A percentile compares a stretch with the other conserved stretches of the same genome.
Conservation (phyloP, 2,888 invertebrate species). For the Pseudococcus jackbeardsleyi region DNA sequence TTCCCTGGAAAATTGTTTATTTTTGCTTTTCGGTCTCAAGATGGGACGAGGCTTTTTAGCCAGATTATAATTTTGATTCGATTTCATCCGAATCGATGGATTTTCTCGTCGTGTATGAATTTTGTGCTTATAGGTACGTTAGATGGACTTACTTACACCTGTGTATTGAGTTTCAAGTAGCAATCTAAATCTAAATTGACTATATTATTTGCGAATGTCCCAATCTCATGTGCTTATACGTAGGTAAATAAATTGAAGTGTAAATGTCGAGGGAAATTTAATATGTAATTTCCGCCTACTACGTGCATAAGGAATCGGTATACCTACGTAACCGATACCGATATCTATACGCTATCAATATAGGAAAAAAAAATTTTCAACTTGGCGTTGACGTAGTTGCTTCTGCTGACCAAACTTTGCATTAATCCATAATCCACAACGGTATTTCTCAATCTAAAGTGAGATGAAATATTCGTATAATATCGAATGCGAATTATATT, state of each 20-base stretch:
- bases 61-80: constrained; percentile 2
- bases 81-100: not conserved
- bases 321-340: not conserved
- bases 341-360: too few relatives aligned
- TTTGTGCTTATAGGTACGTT: not conserved
- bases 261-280: constrained; percentile 15
- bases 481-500: not conserved
- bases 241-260: constrained; percentile 18
- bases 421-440: too few relatives aligned
- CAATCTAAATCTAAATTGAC: too few relatives aligned
- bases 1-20: too few relatives aligned
- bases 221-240: not conserved
- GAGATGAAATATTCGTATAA: too few relatives aligned
- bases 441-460: too few relatives aligned
- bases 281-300: not conserved
- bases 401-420: too few relatives aligned
- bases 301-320: not conserved
- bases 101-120: not conserved
- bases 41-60: not conserved
- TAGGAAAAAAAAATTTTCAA: too few relatives aligned
- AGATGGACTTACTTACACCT: too few relatives aligned
- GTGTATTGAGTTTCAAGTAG: too few relatives aligned
- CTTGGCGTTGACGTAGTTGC: too few relatives aligned
- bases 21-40: not conserved
- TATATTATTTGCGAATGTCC: not conserved